Conservation (phyloP, 2,113 vertebrate species). For the Gyps fulvus region DNA sequence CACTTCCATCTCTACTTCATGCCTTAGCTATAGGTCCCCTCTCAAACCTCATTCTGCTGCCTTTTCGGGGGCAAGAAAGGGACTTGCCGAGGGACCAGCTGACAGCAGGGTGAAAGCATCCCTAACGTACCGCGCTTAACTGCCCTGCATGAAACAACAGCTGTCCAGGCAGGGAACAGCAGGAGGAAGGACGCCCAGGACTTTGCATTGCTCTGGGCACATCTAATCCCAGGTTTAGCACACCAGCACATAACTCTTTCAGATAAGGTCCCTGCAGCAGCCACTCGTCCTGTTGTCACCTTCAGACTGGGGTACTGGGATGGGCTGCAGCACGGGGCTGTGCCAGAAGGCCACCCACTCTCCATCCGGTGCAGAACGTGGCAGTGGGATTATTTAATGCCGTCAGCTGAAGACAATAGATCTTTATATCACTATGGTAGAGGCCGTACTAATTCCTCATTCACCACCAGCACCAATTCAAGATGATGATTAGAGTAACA, state of each 20-base stretch:
- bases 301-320: fast-evolving
- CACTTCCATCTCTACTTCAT: neutral
- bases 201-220: neutral
- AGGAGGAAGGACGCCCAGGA: neutral
- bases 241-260: fast-evolving
- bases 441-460: neutral
- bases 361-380: neutral
- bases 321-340: neutral
- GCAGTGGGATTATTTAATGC: neutral
- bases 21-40: neutral
- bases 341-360: neutral
- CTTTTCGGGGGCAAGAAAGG: fast-evolving
- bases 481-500: neutral
- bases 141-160: neutral
- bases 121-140: fast-evolving
- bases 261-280: fast-evolving
- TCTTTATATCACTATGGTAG: fast-evolving
- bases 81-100: too few species aligned
- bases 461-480: neutral
- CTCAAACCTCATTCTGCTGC: neutral
- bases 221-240: fast-evolving
- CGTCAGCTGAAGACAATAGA: neutral
- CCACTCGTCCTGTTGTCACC: fast-evolving
- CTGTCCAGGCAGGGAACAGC: fast-evolving
- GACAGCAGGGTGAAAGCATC: neutral